Base-by-base conservation (phyloP, 1,140 invertebrate species). In the Drosophila lowei region DNA sequence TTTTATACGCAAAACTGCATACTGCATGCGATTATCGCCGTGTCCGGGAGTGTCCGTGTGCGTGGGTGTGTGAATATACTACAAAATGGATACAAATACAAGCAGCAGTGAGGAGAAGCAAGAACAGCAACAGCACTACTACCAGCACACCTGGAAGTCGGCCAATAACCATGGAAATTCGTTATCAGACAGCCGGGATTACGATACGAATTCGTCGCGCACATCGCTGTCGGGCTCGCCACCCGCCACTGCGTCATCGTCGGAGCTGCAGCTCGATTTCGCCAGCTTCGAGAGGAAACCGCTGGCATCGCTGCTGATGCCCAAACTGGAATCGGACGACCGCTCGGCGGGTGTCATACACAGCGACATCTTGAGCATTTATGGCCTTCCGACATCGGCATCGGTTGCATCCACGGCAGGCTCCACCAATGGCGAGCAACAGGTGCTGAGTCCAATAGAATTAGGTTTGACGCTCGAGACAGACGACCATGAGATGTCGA, bases 151-250 rank as follows among this genome's bases (percentile, higher is more conserved):
- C 41, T 79, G 74, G 64, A 77, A 79, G 49, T 59, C 43, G 16
- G 42, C 46, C 54, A 64, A 57, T 30, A 75, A 70, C 52, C 52
- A 79, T 59, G 77, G 77, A 53, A 86, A 88, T 65, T 88, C 84
- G 49, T 88, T 88, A 88, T 88, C 83, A 79, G 83, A 88, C 75
- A 88, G 84, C 72, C 66, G 83, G 64, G 83, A 88, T 89, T 88
- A 88, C 78, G 83, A 88, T 83, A 88, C 84, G 49, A 89, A 89
- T 55, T 88, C 83, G 38, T 88, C 83, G 67, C 83, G 78, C 42
- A 86, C 79, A 43, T 89, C 83, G 46, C 61, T 78, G 41, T 83
- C 83, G 41, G 83, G 78, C 15, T 88, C 84, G 9, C 84, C 84
- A 38, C 75, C 83, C 16, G 68, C 43, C 58, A 49, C 64, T 30